Conservation (phyloP, 1,140 invertebrate genomes). For the Diabrotica undecimpunctata region DNA sequence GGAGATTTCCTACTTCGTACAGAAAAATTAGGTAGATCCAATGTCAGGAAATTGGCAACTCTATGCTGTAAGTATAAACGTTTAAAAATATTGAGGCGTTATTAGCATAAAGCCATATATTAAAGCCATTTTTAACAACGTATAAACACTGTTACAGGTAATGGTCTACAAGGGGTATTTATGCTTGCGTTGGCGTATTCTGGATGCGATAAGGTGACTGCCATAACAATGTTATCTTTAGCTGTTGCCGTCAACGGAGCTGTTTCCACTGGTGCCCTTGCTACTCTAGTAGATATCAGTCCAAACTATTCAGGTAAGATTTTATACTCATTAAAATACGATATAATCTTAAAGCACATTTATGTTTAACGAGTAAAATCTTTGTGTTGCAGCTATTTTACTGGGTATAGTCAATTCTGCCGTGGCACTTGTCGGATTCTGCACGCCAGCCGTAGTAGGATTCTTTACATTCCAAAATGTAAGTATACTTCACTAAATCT, state of each 20-base stretch:
- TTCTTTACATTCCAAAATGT: constrained; percentile 41
- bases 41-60: constrained; percentile 62
- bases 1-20: constrained; percentile 60
- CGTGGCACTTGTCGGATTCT: constrained; percentile 38
- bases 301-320: constrained; percentile 64
- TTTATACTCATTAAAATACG: background rate
- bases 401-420: constrained; percentile 36
- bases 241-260: constrained; percentile 62
- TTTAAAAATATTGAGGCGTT: too few relatives aligned
- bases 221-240: constrained; percentile 58
- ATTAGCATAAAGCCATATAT: too few relatives aligned
- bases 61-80: constrained; percentile 51
- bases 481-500: constrained; percentile 25
- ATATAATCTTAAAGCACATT: background rate
- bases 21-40: constrained; percentile 57
- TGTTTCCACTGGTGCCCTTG: constrained; percentile 61
- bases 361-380: background rate
- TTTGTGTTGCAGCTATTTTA: constrained; percentile 31
- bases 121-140: too few relatives aligned
- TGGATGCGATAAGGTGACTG: constrained; percentile 59
- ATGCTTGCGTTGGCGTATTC: constrained; percentile 59
- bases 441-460: constrained; percentile 39
- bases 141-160: constrained; percentile 28
- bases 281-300: constrained; percentile 62
- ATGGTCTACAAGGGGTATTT: constrained; percentile 48